Percentiles rank a stretch among this genome's conserved stretches.
Conservation (phyloP, 64 coral and sea anemone species). For the Astreopora myriophthalma region DNA sequence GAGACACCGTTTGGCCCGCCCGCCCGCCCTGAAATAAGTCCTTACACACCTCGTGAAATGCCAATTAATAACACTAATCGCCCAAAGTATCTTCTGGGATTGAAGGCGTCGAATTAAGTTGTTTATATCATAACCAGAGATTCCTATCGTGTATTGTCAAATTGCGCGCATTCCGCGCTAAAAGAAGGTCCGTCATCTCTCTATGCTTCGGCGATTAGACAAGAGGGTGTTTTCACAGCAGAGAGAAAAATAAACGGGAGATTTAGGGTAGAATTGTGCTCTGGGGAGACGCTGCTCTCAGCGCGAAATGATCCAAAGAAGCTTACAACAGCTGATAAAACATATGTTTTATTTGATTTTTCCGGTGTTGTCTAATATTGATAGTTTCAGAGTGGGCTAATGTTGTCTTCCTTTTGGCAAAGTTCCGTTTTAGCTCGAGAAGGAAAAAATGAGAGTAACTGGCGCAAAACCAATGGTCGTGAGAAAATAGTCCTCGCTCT, state of each 20-base stretch:
- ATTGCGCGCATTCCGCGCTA: conserved; percentile 29
- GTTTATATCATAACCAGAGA: conserved; percentile 15
- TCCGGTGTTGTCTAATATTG: conserved; percentile 11
- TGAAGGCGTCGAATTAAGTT: conserved; percentile 42
- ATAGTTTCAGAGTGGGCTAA: neutral
- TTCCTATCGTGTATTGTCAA: neutral
- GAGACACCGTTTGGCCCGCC: conserved; percentile 1
- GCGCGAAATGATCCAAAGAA: neutral
- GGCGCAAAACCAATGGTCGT: neutral
- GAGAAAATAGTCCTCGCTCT: neutral
- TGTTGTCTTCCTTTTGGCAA: neutral
- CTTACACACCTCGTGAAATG: conserved; percentile 13
- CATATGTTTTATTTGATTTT: neutral
- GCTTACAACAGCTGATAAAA: neutral
- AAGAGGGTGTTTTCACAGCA: conserved; percentile 12
- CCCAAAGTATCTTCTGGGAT: neutral
- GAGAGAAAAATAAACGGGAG: neutral
- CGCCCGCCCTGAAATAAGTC: conserved; percentile 1
- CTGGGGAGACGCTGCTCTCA: neutral
- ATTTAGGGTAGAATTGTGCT: neutral
- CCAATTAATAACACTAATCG: conserved; percentile 31
- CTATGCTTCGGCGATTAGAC: neutral
- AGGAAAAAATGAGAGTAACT: neutral
- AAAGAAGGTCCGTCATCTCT: neutral
- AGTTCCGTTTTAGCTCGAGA: conserved; percentile 16